Conservation (phyloP, 2,888 invertebrate species). For the Eristalinus sepulchralis region DNA sequence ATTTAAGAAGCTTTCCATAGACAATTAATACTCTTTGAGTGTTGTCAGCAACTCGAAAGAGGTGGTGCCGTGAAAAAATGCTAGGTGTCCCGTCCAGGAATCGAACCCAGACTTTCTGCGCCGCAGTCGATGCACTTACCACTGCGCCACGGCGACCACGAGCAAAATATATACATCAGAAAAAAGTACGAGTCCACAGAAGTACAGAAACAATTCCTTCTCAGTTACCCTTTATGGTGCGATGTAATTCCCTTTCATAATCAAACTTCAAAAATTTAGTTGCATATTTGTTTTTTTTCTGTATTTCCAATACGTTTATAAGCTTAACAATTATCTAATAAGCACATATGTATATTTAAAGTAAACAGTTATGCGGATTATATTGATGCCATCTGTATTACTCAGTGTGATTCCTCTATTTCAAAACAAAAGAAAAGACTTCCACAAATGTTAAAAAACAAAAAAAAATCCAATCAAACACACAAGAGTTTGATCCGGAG, state of each 20-base stretch:
- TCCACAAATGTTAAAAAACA: constrained; percentile 7
- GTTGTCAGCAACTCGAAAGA: no score
- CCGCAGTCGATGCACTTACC: no score
- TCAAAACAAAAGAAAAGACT: constrained; percentile 38
- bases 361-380: constrained; percentile 59
- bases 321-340: constrained; percentile 62
- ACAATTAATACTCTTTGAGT: no score
- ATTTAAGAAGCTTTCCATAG: no score
- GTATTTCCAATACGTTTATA: constrained; percentile 52
- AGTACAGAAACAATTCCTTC: no score
- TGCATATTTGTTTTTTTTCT: constrained; percentile 33
- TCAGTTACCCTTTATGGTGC: no score
- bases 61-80: no score
- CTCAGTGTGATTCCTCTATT: constrained; percentile 36
- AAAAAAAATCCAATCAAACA: constrained; percentile 5
- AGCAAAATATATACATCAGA: no score
- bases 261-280: constrained; percentile 4
- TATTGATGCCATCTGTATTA: constrained; percentile 59
- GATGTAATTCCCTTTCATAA: background rate
- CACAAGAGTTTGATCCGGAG: background rate
- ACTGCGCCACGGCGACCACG: no score
- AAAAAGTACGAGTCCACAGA: no score
- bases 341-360: constrained; percentile 60
- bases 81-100: no score
- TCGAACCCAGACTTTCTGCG: no score